Base-by-base conservation (phyloP, 2,888 invertebrate genomes). In the Athetis lepigone region DNA sequence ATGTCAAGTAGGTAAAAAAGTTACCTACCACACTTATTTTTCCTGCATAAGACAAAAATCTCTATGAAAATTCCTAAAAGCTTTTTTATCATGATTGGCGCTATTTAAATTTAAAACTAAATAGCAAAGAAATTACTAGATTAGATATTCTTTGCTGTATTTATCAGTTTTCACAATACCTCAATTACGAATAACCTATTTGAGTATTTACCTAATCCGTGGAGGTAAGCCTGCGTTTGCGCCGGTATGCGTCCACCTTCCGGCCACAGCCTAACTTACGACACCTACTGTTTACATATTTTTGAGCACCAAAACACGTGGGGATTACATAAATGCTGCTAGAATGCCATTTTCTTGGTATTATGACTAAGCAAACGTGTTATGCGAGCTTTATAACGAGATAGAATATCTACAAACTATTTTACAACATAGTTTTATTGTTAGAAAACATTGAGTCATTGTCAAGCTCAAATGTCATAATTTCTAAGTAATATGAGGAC, bases 221-320 rank as follows among this genome's bases (percentile, higher is more conserved):
- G 2, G 36, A 66, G 79, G 79, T 74, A 82, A 80, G 77, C 73
- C 78, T 79, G 81, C 79, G 79, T 79, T 85, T 81, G 75, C 66
- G 75, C 74, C 66, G 87, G 88, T 80, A 90, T 88, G 86, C 78
- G 45, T 62, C 77, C 76, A 71, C 85, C 85, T 89, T 89, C 90
- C 90, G 89, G 85, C 67, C 80, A 59, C 81, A 85, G 71, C 70
- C 72, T 71, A 81, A 76, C 66, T 70, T 59, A 62, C 63, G 45
- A 63, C 59, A 79, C 27, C 65, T 66, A 55, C 62, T 84, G 83
- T 83, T 82, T 80, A 83, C 84, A 80, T 70, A 66, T 77, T 77
- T 80, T 70, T 55, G 58, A 67, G 50, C 68, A 65, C 54, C 60
- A 67, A 69, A 78, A 75, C 75, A 80, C 72, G 69, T 70, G 81